Conservation (phyloP, 2,113 vertebrate genomes). For the Cebidichthys violaceus region DNA sequence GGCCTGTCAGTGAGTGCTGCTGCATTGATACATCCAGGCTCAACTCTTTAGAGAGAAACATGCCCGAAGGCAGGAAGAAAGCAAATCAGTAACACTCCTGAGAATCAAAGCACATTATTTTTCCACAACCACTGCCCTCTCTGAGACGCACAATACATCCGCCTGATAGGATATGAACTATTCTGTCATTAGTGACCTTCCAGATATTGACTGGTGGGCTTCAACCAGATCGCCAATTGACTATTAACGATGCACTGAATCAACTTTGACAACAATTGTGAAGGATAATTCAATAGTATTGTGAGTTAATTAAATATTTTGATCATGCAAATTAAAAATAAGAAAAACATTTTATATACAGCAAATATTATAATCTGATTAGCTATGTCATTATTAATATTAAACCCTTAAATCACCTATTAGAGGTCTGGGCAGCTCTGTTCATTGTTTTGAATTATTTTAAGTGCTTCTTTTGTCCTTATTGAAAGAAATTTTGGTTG, state of each 20-base stretch:
- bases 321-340: background rate
- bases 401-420: background rate
- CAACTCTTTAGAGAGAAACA: conserved; percentile 62
- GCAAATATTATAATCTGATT: background rate
- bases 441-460: conserved; percentile 5
- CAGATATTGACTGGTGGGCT: conserved; percentile 43
- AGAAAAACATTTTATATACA: background rate
- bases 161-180: conserved; percentile 38
- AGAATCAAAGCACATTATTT: conserved; percentile 66
- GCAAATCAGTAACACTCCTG: conserved; percentile 58
- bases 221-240: conserved; percentile 33
- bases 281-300: background rate
- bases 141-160: conserved; percentile 24
- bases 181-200: conserved; percentile 62
- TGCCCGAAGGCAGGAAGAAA: conserved; percentile 61
- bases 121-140: conserved; percentile 32
- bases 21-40: conserved; percentile 65
- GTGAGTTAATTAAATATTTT: conserved; percentile 1
- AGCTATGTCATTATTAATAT: background rate
- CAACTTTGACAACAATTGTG: conserved; percentile 24
- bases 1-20: conserved; percentile 57
- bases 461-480: background rate
- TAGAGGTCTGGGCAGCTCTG: background rate
- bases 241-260: conserved; percentile 36
- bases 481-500: background rate